Evolutionary conservation across 2,797 vertebrate species (phyloP).

Genomic region (Hephaestus fuliginosus): DNA sequence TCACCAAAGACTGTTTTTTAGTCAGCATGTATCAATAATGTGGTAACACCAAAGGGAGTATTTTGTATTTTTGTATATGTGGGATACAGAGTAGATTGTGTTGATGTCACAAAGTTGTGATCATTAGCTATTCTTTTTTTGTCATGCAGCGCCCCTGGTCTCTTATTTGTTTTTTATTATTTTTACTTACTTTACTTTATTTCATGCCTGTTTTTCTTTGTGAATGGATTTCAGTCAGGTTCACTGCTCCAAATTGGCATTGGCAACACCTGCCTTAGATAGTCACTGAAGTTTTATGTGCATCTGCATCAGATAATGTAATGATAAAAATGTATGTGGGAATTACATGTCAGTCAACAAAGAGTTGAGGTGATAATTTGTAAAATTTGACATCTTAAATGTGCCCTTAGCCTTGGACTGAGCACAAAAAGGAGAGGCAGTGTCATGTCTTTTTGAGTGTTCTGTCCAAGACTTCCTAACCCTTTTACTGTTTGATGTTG

Average conservation of each 20-base stretch:
- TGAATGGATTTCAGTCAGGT: not conserved
- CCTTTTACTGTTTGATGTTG: conserved; percentile 47
- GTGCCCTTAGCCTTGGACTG: not conserved
- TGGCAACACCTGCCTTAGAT: not conserved
- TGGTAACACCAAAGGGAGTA: not conserved
- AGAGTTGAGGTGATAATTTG: conserved; percentile 8
- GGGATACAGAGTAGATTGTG: too few relatives aligned
- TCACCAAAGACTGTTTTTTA: not conserved
- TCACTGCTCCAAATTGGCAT: not conserved
- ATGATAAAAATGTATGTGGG: not conserved
- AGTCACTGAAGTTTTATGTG: not conserved
- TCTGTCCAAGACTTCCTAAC: conserved; percentile 19
- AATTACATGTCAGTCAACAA: not conserved
- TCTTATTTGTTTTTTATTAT: not conserved
- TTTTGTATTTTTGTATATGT: not conserved
- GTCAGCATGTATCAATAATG: not conserved
- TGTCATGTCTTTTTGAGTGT: not conserved
- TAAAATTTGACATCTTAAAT: conserved; percentile 3
- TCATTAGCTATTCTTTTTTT: not conserved
- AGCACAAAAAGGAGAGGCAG: not conserved
- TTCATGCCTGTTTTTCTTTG: not conserved
- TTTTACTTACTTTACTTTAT: fast-evolving
- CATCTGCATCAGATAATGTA: not conserved
- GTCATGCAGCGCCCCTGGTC: not conserved
- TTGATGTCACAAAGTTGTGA: not conserved